Conservation (phyloP, 2,113 vertebrate species). For the Myotis davidii region DNA sequence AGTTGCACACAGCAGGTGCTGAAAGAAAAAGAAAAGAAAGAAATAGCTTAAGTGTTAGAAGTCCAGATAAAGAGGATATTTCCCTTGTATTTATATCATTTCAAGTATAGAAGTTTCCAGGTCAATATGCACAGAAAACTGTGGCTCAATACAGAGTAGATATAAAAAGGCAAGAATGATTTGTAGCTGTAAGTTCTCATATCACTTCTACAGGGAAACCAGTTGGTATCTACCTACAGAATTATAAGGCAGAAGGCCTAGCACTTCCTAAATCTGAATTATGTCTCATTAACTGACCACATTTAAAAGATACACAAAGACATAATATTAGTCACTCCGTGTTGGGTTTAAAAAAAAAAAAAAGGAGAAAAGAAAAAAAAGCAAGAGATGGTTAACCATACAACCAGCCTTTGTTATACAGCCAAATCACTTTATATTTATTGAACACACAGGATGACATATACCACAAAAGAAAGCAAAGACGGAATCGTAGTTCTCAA, state of each 20-base stretch:
- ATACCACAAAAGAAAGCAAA: neutral
- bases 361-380: neutral
- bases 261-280: neutral
- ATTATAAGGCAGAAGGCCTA: neutral
- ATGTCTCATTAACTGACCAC: neutral
- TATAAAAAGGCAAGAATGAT: conserved; percentile 31
- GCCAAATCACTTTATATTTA: neutral
- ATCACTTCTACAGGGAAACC: conserved; percentile 21
- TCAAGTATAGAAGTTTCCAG: conserved; percentile 55
- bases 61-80: conserved; percentile 30
- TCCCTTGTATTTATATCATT: conserved; percentile 36
- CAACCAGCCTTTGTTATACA: neutral
- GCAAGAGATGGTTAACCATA: neutral
- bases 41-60: conserved; percentile 36
- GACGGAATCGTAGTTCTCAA: neutral
- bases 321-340: neutral
- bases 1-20: neutral
- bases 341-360: neutral
- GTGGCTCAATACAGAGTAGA: neutral
- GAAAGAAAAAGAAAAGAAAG: conserved; percentile 1
- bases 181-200: neutral
- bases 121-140: conserved; percentile 46
- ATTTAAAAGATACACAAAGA: conserved; percentile 12
- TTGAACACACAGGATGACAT: neutral
- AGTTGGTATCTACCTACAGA: neutral